phyloP scores from a whole-genome alignment of 2,797 vertebrate species.

The Melanotaenia pygmaea region DNA sequence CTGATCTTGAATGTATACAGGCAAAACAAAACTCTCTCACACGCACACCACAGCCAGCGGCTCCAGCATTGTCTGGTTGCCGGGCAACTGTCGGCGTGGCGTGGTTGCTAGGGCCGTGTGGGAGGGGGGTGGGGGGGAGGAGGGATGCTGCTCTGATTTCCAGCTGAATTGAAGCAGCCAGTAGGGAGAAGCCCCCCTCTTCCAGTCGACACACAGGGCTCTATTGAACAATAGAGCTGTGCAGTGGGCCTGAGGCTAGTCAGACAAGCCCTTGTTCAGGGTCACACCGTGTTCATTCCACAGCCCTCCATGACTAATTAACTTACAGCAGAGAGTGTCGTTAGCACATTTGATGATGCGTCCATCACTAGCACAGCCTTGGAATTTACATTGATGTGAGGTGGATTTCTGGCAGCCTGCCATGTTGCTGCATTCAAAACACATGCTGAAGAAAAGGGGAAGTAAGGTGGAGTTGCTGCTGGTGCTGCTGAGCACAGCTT shows the following conservation, averaged over 20 bases:
- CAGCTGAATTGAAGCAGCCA: conserved; percentile 82
- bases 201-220: conserved; percentile 78
- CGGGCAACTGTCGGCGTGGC: conserved; percentile 85
- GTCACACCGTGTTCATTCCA: conserved; percentile 79
- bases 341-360: conserved; percentile 77
- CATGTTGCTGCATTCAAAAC: conserved; percentile 46
- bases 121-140: conserved; percentile 59
- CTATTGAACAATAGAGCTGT: conserved; percentile 83
- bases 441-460: conserved; percentile 35
- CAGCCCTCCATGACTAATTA: conserved; percentile 83
- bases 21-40: conserved; percentile 71
- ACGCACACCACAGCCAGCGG: conserved; percentile 77
- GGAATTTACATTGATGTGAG: conserved; percentile 69
- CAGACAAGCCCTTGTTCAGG: conserved; percentile 82
- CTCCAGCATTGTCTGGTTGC: conserved; percentile 85
- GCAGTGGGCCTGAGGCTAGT: conserved; percentile 79
- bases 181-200: conserved; percentile 77
- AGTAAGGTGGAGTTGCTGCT: conserved; percentile 50
- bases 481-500: conserved; percentile 49
- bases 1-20: conserved; percentile 65
- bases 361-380: conserved; percentile 63
- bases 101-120: conserved; percentile 82
- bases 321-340: conserved; percentile 76
- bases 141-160: conserved; percentile 82
- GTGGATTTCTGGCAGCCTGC: conserved; percentile 63